Evolutionary conservation across 2,797 vertebrate species (phyloP).

Genomic region (Brachyalestes nurse): DNA sequence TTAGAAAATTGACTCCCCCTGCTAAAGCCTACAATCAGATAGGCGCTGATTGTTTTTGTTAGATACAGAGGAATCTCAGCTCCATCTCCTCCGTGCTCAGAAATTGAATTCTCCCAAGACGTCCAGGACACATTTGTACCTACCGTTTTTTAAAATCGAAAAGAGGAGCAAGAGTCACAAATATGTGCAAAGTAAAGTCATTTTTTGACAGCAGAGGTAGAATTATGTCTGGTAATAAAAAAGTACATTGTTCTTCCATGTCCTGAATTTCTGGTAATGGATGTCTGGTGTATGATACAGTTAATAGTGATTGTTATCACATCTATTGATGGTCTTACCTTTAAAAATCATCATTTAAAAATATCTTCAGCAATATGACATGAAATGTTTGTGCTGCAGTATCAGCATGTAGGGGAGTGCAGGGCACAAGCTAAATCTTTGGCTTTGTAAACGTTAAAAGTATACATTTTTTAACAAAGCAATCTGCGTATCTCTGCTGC

Average conservation of each 20-base stretch:
- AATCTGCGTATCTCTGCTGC: neutral
- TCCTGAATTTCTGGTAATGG: neutral
- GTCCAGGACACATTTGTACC: constrained; percentile 68
- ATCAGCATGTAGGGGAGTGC: neutral
- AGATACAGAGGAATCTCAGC: constrained; percentile 78
- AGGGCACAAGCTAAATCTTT: neutral
- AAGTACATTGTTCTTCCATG: neutral
- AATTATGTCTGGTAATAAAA: neutral
- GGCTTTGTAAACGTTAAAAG: neutral
- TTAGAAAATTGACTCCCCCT: constrained; percentile 67
- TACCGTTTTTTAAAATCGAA: constrained; percentile 21
- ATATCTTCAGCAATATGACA: no score
- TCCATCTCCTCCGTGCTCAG: constrained; percentile 75
- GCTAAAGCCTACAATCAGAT: constrained; percentile 77
- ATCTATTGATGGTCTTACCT: neutral
- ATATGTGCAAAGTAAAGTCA: constrained; percentile 6
- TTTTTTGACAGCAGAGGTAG: neutral
- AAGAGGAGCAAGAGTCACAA: constrained; percentile 14
- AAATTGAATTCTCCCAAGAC: constrained; percentile 81
- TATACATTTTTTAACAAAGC: neutral
- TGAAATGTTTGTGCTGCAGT: neutral
- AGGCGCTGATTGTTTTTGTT: constrained; percentile 80
- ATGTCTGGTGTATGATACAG: neutral
- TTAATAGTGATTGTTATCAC: neutral
- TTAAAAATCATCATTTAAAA: no score